Evolutionary conservation across 2,888 invertebrate genomes (phyloP), one percentile per base, ranked within the genome.

Genomic region (Meiosimyza platycephala): DNA sequence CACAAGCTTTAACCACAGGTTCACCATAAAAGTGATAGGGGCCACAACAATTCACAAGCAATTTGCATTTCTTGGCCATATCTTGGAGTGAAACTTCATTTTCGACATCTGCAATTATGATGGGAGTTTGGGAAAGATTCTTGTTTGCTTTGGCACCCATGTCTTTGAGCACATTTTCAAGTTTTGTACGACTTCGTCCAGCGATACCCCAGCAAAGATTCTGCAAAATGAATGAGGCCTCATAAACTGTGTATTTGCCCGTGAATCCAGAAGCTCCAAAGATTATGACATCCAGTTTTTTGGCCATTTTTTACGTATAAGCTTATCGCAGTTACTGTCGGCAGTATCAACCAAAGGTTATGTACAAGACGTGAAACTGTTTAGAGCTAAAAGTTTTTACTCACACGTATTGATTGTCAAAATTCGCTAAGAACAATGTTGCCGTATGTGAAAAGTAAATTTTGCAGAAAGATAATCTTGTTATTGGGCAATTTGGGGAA

Each of bases 231-330:
- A 88, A 86, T 1, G 88, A 87, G 54, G 91, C 86, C 82, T 94
- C 92, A 76, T 90, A 90, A 0, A 96, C 94, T 0, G 94, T 93
- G 85, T 93, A 92, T 85, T 94, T 93, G 2, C 98, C 99, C 1
- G 98, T 98, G 70, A 87, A 98, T 40, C 98, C 98, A 0, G 95
- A 93, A 0, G 98, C 98, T 33, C 98, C 99, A 85, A 98, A 98
- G 81, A 99, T 91, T 9, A 99, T 90, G 6, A 98, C 83, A 88
- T 98, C 96, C 62, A 94, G 78, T 68, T 84, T 82, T 60, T 86
- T 85, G 64, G 81, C 74, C 85, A 85, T 85, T 77, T 93, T 40
- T 40, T 59, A 1, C 3, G 13, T 57, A 0, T 22, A 15, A 28
- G 9, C 2, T 6, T 6, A 40, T 9, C 9, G 40, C 40, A 40